Conservation (phyloP, 2,797 vertebrate genomes). For the Poecilia velifera region DNA sequence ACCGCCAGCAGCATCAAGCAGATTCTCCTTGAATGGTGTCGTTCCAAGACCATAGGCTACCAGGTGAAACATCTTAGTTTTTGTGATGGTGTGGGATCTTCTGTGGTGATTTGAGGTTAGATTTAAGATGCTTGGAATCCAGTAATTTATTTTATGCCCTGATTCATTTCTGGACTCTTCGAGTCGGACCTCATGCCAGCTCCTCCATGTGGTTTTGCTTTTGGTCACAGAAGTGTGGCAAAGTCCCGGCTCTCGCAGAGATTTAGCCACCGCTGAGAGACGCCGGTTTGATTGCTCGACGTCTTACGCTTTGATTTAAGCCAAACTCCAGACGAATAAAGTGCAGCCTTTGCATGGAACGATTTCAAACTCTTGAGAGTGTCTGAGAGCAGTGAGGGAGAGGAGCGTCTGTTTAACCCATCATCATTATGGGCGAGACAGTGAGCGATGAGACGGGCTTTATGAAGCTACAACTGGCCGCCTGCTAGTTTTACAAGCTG, state of each 20-base stretch:
- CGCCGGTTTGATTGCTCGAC: constrained; percentile 41
- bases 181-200: constrained; percentile 44
- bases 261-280: constrained; percentile 13
- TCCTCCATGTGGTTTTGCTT: constrained; percentile 70
- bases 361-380: constrained; percentile 45
- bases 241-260: constrained; percentile 47
- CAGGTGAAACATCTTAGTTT: constrained; percentile 78
- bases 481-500: constrained; percentile 35
- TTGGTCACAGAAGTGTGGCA: constrained; percentile 17
- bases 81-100: not conserved
- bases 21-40: constrained; percentile 97
- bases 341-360: constrained; percentile 37
- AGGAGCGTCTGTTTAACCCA: constrained; percentile 50
- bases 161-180: constrained; percentile 29
- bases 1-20: constrained; percentile 98
- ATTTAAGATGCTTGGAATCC: not conserved
- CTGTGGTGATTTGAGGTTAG: not conserved
- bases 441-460: constrained; percentile 24
- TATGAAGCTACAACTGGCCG: constrained; percentile 35
- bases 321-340: constrained; percentile 52
- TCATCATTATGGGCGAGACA: constrained; percentile 44
- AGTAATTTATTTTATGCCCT: not conserved
- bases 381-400: constrained; percentile 16
- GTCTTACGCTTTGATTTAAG: constrained; percentile 55
- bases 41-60: constrained; percentile 95